These are phyloP conservation scores for Tyrannus savana DNA, from an alignment of 2,113 vertebrate species.

Conservation along the genomic window DNA sequence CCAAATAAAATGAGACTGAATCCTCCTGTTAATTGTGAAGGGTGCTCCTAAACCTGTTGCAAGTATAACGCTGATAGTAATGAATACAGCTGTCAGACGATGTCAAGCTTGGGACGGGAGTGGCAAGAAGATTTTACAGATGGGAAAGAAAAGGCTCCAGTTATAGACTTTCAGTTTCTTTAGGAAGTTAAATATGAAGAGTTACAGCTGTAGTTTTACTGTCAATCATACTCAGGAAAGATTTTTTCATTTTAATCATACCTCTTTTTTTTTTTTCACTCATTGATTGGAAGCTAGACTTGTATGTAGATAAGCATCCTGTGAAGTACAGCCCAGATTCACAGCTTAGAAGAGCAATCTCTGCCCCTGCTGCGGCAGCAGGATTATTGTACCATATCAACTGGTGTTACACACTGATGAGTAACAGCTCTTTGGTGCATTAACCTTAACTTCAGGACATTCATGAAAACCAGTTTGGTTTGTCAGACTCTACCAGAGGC, in stretches of 20 bases:
- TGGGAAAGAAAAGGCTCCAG: neutral
- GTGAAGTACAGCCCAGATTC: neutral
- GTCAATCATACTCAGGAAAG: neutral
- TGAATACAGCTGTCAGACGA: neutral
- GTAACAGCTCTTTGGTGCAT: conserved; percentile 22
- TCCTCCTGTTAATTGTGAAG: neutral
- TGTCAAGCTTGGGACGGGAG: neutral
- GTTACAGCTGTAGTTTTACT: neutral
- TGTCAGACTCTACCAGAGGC: conserved; percentile 2
- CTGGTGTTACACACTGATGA: conserved; percentile 3
- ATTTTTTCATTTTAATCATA: neutral
- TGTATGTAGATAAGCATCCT: neutral
- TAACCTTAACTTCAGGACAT: conserved; percentile 55
- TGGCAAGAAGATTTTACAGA: neutral
- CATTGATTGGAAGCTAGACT: neutral
- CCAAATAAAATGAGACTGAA: neutral
- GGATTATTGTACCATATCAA: neutral
- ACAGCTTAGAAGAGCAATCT: neutral
- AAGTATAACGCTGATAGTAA: neutral
- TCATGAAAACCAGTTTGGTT: conserved; percentile 28
- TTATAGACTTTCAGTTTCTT: conserved; percentile 10
- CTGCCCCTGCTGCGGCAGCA: neutral
- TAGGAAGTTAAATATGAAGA: neutral
- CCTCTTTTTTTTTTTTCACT: neutral
- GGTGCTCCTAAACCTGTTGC: neutral